Percentiles rank a stretch among this genome's conserved stretches.
Conservation (phyloP, 2,113 vertebrate genomes). For the Mirza zaza region DNA sequence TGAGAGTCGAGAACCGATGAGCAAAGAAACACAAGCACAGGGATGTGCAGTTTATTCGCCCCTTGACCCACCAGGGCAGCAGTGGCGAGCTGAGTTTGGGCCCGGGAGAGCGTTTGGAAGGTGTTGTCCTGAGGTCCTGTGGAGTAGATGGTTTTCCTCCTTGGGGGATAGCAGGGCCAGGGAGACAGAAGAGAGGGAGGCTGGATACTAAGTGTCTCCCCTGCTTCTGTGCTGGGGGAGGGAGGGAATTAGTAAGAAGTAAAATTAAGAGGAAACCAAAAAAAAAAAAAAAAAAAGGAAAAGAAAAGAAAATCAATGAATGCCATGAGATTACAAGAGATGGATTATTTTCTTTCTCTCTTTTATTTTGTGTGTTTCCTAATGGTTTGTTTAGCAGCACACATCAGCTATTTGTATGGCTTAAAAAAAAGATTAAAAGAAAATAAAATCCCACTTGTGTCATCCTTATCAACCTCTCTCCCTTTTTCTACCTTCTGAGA, state of each 20-base stretch:
- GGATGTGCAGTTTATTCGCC: too few relatives aligned
- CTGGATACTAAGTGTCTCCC: accelerated
- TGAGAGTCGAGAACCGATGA: slow-evolving; percentile 4
- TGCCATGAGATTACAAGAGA: accelerated
- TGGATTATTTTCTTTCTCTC: background rate
- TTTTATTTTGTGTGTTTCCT: background rate
- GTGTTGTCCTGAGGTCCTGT: background rate
- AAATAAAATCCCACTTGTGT: background rate
- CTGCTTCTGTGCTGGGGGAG: background rate
- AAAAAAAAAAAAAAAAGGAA: background rate
- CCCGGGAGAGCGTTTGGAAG: too few relatives aligned
- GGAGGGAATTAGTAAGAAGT: background rate
- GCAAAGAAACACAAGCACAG: background rate
- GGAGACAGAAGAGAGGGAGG: accelerated
- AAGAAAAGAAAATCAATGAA: background rate
- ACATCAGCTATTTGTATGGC: background rate
- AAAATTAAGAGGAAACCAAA: background rate
- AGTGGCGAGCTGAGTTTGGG: accelerated
- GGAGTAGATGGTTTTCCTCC: too few relatives aligned
- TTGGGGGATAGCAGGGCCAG: background rate
- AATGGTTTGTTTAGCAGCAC: background rate
- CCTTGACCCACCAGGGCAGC: accelerated
- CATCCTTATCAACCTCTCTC: accelerated
- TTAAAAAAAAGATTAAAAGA: background rate
- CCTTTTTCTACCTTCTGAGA: accelerated